phyloP scores from a whole-genome alignment of 1,140 invertebrate species.

The Gryon sp. region DNA sequence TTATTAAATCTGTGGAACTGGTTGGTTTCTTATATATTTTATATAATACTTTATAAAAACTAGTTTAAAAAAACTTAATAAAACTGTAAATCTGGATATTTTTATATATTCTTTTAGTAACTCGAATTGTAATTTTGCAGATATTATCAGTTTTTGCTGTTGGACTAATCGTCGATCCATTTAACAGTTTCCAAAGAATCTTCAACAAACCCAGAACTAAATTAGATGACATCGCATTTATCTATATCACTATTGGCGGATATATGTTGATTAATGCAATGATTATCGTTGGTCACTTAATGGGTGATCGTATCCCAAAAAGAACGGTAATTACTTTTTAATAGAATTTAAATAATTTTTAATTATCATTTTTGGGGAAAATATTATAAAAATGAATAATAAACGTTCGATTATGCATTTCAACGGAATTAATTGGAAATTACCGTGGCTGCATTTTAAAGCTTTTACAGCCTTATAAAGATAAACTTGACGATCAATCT shows the following conservation, averaged over 20 bases:
- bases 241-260: slow-evolving; percentile 81
- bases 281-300: slow-evolving; percentile 81
- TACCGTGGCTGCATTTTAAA: too few relatives aligned
- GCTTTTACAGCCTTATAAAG: too few relatives aligned
- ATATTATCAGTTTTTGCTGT: slow-evolving; percentile 79
- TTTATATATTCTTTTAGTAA: background rate
- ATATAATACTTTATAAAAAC: background rate
- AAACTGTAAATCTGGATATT: background rate
- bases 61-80: background rate
- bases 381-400: too few relatives aligned
- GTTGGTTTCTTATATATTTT: slow-evolving; percentile 58
- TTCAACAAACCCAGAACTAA: slow-evolving; percentile 74
- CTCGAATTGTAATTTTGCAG: slow-evolving; percentile 66
- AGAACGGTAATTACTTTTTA: slow-evolving; percentile 77
- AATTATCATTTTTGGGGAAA: too few relatives aligned
- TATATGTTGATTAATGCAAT: slow-evolving; percentile 84
- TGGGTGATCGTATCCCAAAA: slow-evolving; percentile 84
- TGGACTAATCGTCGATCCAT: slow-evolving; percentile 80
- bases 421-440: too few relatives aligned
- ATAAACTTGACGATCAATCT: too few relatives aligned
- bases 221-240: slow-evolving; percentile 80
- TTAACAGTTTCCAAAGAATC: slow-evolving; percentile 75
- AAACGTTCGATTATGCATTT: too few relatives aligned
- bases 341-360: too few relatives aligned
- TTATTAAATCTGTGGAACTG: slow-evolving; percentile 77